Evolutionary conservation across 2,797 vertebrate species (phyloP), one percentile per base, ranked within the genome.

Genomic region (Siniperca undulata): DNA sequence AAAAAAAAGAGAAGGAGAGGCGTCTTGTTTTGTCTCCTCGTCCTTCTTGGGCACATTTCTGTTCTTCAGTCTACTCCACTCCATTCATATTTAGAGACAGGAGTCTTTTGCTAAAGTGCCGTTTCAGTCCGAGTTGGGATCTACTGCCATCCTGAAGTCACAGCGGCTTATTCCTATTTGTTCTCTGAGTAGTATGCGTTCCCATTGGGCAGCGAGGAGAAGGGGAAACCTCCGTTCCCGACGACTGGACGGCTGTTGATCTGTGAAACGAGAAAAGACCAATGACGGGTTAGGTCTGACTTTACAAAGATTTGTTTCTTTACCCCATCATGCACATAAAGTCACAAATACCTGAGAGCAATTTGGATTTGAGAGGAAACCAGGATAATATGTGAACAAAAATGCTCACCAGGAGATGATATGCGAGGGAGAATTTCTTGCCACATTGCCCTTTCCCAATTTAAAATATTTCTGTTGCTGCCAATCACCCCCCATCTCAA

Each of bases 111-210:
- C 46, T 44, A 62, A 78, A 40, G 53, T 52, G 55, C 24, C 9
- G 46, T 70, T 71, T 85, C 82, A 70, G 56, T 77, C 70, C 2
- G 7, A 44, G 62, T 61, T 6, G 7, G 40, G 60, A 66, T 77
- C 78, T 70, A 70, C 70, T 70, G 71, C 56, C 44, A 17, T 78
- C 78, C 78, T 70, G 48, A 65, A 78, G 73, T 89, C 87, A 40
- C 83, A 81, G 78, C 77, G n/a, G 59, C 89, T 81, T 55, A 13
- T 80, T 85, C 66, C 88, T 93, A 94, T 86, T 92, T 90, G 88
- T 90, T 94, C 80, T 93, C 88, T 1, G 93, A 85, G 88, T 90
- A 95, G 86, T 84, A 94, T 0, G 80, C n/a, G 66, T 84, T 92
- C 79, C 89, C 89, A 5, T 87, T 92, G 61, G 86, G 76, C 82